These are phyloP conservation scores for Henricia sp. DNA, from an alignment of 53 echinoderm and acorn worm genomes.

Conservation along the genomic window DNA sequence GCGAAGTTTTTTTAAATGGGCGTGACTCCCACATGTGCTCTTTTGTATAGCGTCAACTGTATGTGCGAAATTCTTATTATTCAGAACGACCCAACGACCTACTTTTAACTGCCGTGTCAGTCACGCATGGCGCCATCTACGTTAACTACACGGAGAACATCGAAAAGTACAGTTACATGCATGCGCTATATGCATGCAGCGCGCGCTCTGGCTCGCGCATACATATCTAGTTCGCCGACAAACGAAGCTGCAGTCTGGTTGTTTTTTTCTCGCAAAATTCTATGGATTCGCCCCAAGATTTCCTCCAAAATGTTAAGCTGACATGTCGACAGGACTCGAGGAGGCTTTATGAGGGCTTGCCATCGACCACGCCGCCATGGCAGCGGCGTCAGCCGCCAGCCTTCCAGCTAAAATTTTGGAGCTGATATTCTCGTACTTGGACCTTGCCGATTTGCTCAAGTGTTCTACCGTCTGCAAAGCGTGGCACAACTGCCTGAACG, in stretches of 20 bases:
- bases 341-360: slow-evolving; percentile 57
- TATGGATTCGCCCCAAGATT: slow-evolving; percentile 40
- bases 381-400: slow-evolving; percentile 78
- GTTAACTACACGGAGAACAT: background rate
- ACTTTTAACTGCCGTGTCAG: slow-evolving; percentile 44
- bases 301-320: slow-evolving; percentile 37
- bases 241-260: too few relatives aligned
- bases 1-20: too few relatives aligned
- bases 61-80: background rate
- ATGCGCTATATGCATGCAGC: background rate
- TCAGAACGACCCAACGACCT: slow-evolving; percentile 25
- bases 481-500: slow-evolving; percentile 95
- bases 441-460: slow-evolving; percentile 87
- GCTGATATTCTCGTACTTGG: slow-evolving; percentile 92
- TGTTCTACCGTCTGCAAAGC: slow-evolving; percentile 89
- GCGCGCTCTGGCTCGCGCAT: background rate
- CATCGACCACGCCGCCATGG: slow-evolving; percentile 55
- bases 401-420: slow-evolving; percentile 88
- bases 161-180: background rate
- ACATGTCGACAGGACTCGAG: slow-evolving; percentile 44
- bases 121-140: background rate
- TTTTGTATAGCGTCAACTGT: slow-evolving; percentile 8
- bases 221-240: too few relatives aligned
- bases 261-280: slow-evolving; percentile 40
- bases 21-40: too few relatives aligned